phyloP scores from a whole-genome alignment of 2,113 vertebrate species.

The Siniperca chuatsi region DNA sequence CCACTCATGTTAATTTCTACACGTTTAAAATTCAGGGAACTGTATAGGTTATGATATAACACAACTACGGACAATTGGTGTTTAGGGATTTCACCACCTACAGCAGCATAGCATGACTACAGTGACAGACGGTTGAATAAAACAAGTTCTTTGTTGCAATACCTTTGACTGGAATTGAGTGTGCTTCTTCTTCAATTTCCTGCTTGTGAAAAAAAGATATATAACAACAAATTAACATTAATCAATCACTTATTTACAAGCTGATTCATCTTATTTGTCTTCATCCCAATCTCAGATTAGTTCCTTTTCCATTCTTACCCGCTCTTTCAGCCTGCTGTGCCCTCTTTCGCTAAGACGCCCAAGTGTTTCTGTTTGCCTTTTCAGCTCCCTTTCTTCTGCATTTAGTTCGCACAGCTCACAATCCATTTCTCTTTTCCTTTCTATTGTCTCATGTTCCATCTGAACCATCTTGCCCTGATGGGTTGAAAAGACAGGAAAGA shows the following conservation, averaged over 20 bases:
- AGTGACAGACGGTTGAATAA: neutral
- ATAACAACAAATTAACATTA: neutral
- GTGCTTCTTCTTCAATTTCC: constrained; percentile 4
- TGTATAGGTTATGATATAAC: too few species aligned
- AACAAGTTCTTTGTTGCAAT: neutral
- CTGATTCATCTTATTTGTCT: neutral
- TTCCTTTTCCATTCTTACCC: neutral
- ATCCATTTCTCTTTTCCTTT: neutral
- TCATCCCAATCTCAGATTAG: neutral
- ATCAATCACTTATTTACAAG: neutral
- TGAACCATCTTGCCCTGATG: neutral
- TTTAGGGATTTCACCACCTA: neutral
- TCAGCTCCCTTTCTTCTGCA: neutral
- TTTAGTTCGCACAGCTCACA: neutral
- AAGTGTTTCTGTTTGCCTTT: neutral
- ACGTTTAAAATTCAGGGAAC: neutral
- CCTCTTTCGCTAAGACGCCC: neutral
- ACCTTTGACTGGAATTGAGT: neutral
- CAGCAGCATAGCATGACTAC: neutral
- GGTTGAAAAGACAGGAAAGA: neutral
- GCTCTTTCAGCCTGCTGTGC: neutral
- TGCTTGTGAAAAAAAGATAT: neutral
- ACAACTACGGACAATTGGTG: neutral
- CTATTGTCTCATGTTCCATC: neutral
- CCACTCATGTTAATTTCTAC: too few species aligned